phyloP scores from a whole-genome alignment of 2,113 vertebrate species.

The Rhegmatorhina hoffmannsi region DNA sequence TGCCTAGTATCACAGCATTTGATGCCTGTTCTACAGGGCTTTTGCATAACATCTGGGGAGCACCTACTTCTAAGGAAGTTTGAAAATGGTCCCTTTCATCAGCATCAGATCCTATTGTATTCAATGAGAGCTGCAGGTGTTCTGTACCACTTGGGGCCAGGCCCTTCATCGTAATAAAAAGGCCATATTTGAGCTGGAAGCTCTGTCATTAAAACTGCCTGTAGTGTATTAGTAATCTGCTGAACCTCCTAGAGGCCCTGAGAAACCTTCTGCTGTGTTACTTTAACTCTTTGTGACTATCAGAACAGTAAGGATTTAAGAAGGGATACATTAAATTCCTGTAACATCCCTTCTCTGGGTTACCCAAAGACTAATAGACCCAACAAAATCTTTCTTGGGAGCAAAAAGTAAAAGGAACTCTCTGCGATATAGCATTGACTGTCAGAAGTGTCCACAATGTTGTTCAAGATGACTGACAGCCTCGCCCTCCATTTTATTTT shows the following conservation, averaged over 20 bases:
- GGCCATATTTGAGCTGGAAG: slow-evolving; percentile 65
- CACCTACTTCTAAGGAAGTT: slow-evolving; percentile 66
- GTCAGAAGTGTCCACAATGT: slow-evolving; percentile 26
- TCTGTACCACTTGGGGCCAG: slow-evolving; percentile 69
- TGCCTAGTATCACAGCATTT: slow-evolving; percentile 58
- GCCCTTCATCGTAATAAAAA: slow-evolving; percentile 63
- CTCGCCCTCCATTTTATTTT: slow-evolving; percentile 34
- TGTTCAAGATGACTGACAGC: slow-evolving; percentile 45
- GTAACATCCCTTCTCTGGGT: slow-evolving; percentile 27
- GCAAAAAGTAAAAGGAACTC: slow-evolving; percentile 21
- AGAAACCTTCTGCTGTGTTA: slow-evolving; percentile 53
- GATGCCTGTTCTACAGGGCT: slow-evolving; percentile 63
- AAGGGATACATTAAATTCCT: slow-evolving; percentile 33
- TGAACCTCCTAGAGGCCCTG: slow-evolving; percentile 51
- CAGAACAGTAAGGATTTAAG: slow-evolving; percentile 39
- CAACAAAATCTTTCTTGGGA: slow-evolving; percentile 46
- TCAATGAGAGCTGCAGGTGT: slow-evolving; percentile 72
- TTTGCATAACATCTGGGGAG: slow-evolving; percentile 70
- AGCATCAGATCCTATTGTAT: slow-evolving; percentile 71
- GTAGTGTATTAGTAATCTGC: slow-evolving; percentile 60
- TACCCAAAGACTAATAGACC: slow-evolving; percentile 45
- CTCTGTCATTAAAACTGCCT: slow-evolving; percentile 64
- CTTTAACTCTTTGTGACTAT: slow-evolving; percentile 55
- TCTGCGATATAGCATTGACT: not conserved
- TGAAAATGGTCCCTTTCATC: slow-evolving; percentile 70